Conservation (phyloP, 1,140 invertebrate species). For the Drosophila carrolli region DNA sequence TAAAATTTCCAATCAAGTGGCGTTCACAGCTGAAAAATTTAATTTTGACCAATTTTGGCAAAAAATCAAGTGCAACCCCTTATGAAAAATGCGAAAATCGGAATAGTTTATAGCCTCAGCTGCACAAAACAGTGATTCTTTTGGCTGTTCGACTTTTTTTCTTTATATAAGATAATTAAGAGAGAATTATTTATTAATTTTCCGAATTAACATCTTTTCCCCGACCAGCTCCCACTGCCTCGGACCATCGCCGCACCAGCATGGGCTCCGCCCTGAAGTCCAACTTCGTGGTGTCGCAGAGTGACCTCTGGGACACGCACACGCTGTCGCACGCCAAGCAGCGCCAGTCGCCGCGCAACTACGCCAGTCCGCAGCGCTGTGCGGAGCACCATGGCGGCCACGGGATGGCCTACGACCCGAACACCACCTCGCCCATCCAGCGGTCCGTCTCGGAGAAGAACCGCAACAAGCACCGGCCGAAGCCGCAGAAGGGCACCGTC, state of each 20-base stretch:
- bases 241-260: conserved; percentile 77
- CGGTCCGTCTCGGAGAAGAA: conserved; percentile 87
- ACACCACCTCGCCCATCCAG: conserved; percentile 86
- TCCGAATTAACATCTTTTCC: background rate
- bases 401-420: conserved; percentile 73
- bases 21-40: too few relatives aligned
- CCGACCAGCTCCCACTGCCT: conserved; percentile 67
- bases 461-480: conserved; percentile 84
- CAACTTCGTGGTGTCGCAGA: conserved; percentile 87
- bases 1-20: too few relatives aligned
- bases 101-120: too few relatives aligned
- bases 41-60: too few relatives aligned
- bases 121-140: too few relatives aligned
- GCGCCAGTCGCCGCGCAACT: conserved; percentile 84
- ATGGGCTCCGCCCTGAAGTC: conserved; percentile 85
- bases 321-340: conserved; percentile 87
- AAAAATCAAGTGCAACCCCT: too few relatives aligned
- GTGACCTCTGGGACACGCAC: conserved; percentile 88
- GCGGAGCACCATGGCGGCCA: conserved; percentile 76
- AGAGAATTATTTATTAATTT: too few relatives aligned
- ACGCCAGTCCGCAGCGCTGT: conserved; percentile 81
- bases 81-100: too few relatives aligned
- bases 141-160: too few relatives aligned
- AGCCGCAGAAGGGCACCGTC: conserved; percentile 85
- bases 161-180: too few relatives aligned